Evolutionary conservation across 2,888 invertebrate species (phyloP).

Genomic region (Zaprionus bogoriensis): DNA sequence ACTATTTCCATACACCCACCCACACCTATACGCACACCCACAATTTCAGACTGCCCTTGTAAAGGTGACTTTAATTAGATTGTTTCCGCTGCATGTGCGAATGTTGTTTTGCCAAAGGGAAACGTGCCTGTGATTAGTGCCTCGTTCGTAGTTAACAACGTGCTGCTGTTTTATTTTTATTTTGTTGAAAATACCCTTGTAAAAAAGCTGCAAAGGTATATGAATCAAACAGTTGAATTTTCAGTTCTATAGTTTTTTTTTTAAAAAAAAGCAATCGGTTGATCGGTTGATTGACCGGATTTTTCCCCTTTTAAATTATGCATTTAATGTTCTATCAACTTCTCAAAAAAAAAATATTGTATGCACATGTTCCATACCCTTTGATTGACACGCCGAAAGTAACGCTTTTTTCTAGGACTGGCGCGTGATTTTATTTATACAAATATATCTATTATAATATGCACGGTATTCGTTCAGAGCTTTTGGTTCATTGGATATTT

Average conservation of each 20-base stretch:
- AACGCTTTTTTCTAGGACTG: too few species aligned
- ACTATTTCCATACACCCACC: neutral
- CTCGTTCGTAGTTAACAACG: slow-evolving; percentile 23
- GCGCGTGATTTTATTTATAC: too few species aligned
- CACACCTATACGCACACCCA: neutral
- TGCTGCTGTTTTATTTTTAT: slow-evolving; percentile 3
- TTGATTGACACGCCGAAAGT: too few species aligned
- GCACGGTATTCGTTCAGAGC: slow-evolving; percentile 1
- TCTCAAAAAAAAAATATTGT: too few species aligned
- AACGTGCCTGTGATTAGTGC: slow-evolving; percentile 35
- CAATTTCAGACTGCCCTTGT: slow-evolving; percentile 36
- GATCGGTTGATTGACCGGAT: too few species aligned
- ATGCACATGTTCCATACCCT: too few species aligned
- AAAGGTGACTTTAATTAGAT: slow-evolving; percentile 74
- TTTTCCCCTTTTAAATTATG: too few species aligned
- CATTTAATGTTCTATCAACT: too few species aligned
- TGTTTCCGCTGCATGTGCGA: slow-evolving; percentile 29
- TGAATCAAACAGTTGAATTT: neutral
- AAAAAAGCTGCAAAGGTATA: neutral
- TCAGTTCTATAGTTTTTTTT: neutral
- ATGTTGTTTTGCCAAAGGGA: slow-evolving; percentile 1
- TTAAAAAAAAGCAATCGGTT: too few species aligned
- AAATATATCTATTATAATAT: neutral
- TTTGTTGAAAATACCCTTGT: slow-evolving; percentile 1
- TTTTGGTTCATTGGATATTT: slow-evolving; percentile 26